phyloP scores from a whole-genome alignment of 64 coral and sea anemone species.

The Pocillopora verrucosa region DNA sequence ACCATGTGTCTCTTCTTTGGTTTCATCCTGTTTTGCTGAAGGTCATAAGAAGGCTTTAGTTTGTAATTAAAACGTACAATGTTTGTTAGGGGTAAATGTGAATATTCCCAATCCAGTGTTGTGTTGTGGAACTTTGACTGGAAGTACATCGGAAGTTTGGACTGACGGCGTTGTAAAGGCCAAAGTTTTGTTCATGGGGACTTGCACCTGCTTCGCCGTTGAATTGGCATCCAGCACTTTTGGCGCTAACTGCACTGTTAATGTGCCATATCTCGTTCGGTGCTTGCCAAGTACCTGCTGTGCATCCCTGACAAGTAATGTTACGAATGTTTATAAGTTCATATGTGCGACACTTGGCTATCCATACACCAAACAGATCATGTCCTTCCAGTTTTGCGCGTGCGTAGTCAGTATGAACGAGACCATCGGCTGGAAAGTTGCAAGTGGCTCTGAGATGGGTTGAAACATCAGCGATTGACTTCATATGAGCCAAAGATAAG shows the following conservation, averaged over 20 bases:
- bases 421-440: neutral
- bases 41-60: too few species aligned
- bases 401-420: neutral
- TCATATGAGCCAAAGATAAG: neutral
- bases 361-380: neutral
- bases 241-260: neutral
- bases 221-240: neutral
- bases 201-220: neutral
- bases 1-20: too few species aligned
- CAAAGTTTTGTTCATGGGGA: neutral
- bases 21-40: too few species aligned
- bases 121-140: neutral
- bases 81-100: too few species aligned
- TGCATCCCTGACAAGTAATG: neutral
- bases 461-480: neutral
- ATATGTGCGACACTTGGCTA: neutral
- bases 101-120: neutral
- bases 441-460: conserved; percentile 5
- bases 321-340: neutral
- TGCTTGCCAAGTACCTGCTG: neutral
- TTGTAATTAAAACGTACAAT: too few species aligned
- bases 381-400: neutral
- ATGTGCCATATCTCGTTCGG: neutral
- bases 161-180: neutral
- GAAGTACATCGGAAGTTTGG: neutral